phyloP scores from a whole-genome alignment of 1,140 invertebrate species.

The Drosophila navojoa region DNA sequence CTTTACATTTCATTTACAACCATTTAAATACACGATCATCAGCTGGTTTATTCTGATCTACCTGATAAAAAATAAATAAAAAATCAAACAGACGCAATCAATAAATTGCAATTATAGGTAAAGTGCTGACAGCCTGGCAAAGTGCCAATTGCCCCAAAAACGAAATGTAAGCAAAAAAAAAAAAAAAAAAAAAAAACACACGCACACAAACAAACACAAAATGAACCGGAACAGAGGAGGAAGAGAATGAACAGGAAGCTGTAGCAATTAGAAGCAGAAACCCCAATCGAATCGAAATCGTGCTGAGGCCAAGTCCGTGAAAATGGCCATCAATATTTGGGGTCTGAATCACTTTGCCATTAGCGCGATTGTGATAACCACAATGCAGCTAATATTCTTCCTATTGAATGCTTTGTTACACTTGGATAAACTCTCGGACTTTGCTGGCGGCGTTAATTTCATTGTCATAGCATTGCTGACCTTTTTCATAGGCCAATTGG shows the following conservation, averaged over 20 bases:
- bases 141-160: slow-evolving; percentile 2
- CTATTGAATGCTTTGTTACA: slow-evolving; percentile 92
- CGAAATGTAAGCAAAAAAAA: not conserved
- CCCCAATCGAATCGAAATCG: not conserved
- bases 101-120: slow-evolving; percentile 61
- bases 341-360: slow-evolving; percentile 94
- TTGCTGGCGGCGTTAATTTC: slow-evolving; percentile 96
- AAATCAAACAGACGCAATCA: not conserved
- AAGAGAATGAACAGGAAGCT: not conserved
- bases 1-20: too few relatives aligned
- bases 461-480: slow-evolving; percentile 94
- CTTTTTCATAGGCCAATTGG: slow-evolving; percentile 92
- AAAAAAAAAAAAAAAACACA: too few relatives aligned
- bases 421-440: slow-evolving; percentile 95
- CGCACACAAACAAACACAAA: too few relatives aligned
- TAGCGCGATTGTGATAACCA: slow-evolving; percentile 93
- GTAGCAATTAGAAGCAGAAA: not conserved
- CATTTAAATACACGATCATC: too few relatives aligned
- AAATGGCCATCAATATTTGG: slow-evolving; percentile 88
- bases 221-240: not conserved
- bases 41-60: too few relatives aligned
- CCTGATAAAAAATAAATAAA: too few relatives aligned
- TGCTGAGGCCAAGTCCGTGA: not conserved
- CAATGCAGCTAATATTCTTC: slow-evolving; percentile 95
- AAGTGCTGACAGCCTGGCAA: not conserved